Evolutionary conservation across 2,888 invertebrate genomes (phyloP).

Genomic region (Eremobia ochroleuca): DNA sequence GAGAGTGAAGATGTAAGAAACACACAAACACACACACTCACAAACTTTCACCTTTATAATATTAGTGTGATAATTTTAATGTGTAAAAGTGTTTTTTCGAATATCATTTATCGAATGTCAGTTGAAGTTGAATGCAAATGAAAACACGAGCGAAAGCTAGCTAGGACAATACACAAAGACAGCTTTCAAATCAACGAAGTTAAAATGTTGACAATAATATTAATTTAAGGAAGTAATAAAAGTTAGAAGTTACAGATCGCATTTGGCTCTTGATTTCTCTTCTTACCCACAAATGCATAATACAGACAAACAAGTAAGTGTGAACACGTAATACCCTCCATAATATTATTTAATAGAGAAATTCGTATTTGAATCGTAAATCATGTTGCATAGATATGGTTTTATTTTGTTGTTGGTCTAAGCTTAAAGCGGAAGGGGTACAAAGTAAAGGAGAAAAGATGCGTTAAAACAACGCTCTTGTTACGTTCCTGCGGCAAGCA

Average conservation of each 20-base stretch:
- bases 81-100: too few relatives aligned
- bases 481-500: too few relatives aligned
- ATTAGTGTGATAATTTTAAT: too few relatives aligned
- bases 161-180: neutral
- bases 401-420: slow-evolving; percentile 53
- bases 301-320: slow-evolving; percentile 54
- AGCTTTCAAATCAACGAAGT: slow-evolving; percentile 2
- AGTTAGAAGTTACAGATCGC: slow-evolving; percentile 29
- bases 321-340: slow-evolving; percentile 56
- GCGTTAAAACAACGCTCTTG: neutral
- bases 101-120: too few relatives aligned
- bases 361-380: slow-evolving; percentile 65
- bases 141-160: neutral
- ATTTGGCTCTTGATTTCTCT: slow-evolving; percentile 46
- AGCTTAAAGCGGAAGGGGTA: slow-evolving; percentile 10
- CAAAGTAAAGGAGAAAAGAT: neutral
- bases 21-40: too few relatives aligned
- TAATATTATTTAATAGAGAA: slow-evolving; percentile 67
- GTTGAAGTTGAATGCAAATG: neutral
- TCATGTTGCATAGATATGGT: slow-evolving; percentile 61
- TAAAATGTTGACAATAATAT: slow-evolving; percentile 7
- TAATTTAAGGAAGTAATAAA: slow-evolving; percentile 48
- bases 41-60: too few relatives aligned
- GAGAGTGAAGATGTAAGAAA: too few relatives aligned
- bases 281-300: slow-evolving; percentile 45